Conservation (phyloP, 2,113 vertebrate genomes). For the Ictidomys tridecemlineatus region DNA sequence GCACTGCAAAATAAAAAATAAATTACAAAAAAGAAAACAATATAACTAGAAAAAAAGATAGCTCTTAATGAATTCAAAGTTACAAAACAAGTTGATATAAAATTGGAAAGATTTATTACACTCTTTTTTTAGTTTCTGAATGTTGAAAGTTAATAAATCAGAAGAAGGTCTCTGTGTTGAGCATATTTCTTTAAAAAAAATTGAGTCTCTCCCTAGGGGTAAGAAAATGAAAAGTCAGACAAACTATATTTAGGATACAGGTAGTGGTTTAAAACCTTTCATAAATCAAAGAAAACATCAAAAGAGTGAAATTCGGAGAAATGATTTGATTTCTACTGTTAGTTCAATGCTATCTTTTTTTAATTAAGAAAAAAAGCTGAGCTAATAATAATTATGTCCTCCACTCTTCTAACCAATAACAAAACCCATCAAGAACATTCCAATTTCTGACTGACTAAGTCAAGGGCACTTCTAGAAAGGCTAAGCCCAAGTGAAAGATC, state of each 20-base stretch:
- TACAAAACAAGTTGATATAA: not conserved
- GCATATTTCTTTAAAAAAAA: not conserved
- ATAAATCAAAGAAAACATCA: not conserved
- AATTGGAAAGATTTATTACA: not conserved
- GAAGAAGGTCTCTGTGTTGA: not conserved
- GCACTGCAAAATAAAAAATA: too few species aligned
- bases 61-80: conserved; percentile 1
- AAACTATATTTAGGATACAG: not conserved
- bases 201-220: not conserved
- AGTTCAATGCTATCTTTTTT: not conserved
- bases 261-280: not conserved
- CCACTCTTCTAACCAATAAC: not conserved
- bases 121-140: not conserved
- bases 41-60: not conserved
- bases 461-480: not conserved
- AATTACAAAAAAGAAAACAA: not conserved
- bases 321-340: not conserved
- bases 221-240: not conserved
- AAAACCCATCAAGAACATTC: not conserved
- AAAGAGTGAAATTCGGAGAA: not conserved
- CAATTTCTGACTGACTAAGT: not conserved
- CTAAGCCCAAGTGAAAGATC: not conserved
- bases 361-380: not conserved
- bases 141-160: not conserved
- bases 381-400: not conserved